Evolutionary conservation across 2,888 invertebrate species (phyloP).

Genomic region (Mimas tiliae): DNA sequence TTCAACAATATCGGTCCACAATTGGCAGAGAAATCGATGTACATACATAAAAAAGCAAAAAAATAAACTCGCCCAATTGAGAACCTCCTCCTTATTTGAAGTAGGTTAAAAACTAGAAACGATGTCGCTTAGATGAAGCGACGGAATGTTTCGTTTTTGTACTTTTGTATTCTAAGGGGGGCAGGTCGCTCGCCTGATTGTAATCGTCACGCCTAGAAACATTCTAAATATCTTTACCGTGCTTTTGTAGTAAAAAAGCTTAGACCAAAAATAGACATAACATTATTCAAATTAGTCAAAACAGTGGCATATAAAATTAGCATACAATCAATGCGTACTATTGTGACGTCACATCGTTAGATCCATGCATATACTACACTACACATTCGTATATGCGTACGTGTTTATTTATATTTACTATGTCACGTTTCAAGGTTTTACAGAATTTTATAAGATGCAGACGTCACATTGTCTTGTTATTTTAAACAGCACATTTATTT

Average conservation of each 20-base stretch:
- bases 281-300: conserved; percentile 9
- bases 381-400: background rate
- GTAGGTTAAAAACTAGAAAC: no score
- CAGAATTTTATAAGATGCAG: background rate
- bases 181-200: no score
- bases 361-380: background rate
- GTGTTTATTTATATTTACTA: background rate
- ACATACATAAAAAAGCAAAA: no score
- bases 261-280: background rate
- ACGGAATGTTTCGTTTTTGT: no score
- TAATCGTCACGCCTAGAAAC: no score
- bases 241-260: background rate
- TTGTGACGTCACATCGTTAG: background rate
- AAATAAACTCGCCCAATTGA: no score
- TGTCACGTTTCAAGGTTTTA: background rate
- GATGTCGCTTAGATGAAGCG: no score
- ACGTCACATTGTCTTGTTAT: conserved; percentile 3
- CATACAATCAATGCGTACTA: conserved; percentile 4
- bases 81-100: no score
- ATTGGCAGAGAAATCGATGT: no score
- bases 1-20: no score
- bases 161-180: no score
- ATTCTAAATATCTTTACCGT: no score
- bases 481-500: background rate
- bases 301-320: background rate